Percentiles rank a stretch among this genome's conserved stretches.
phyloP scores from a whole-genome alignment of 2,113 vertebrate species.

The Rhineura floridana region DNA sequence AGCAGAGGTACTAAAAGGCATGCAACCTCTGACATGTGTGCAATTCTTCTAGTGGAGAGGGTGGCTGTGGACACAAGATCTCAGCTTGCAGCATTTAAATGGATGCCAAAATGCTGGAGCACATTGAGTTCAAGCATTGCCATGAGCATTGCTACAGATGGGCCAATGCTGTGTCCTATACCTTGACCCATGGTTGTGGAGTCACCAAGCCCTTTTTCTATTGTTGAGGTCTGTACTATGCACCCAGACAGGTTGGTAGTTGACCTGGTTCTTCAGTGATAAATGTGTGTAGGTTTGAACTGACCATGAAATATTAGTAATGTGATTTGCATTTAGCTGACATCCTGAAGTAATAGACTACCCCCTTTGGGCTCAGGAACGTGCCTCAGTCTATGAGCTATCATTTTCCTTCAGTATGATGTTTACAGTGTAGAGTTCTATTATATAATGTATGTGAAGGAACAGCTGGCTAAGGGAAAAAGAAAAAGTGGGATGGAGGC shows the following conservation, averaged over 20 bases:
- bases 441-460: background rate
- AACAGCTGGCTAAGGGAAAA: background rate
- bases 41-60: background rate
- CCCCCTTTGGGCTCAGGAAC: background rate
- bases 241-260: background rate
- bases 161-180: background rate
- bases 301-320: background rate
- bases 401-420: background rate
- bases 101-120: background rate
- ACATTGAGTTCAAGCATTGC: background rate
- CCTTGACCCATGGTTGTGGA: background rate
- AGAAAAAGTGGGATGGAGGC: background rate
- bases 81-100: background rate
- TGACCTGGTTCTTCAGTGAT: background rate
- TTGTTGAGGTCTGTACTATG: background rate
- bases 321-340: background rate
- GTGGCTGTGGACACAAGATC: background rate
- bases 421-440: background rate
- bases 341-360: background rate
- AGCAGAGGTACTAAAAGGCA: no score
- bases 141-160: background rate
- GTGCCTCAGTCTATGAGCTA: constrained; percentile 12
- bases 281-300: background rate
- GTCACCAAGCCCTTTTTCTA: background rate
- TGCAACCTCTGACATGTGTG: background rate